phyloP scores from a whole-genome alignment of 2,888 invertebrate genomes.

The Psylliodes chrysocephalus region DNA sequence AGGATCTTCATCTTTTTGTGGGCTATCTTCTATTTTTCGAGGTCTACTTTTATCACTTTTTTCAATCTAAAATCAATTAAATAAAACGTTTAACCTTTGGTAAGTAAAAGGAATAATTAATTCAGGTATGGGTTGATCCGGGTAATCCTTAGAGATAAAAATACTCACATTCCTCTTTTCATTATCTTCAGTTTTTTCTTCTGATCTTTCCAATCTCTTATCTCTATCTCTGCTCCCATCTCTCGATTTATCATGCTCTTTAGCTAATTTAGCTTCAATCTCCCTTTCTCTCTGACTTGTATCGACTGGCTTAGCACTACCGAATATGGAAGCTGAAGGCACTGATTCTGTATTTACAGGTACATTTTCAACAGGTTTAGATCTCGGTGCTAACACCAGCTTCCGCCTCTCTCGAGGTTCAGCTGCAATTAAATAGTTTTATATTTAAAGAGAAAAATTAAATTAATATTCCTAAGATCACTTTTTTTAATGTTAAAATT shows the following conservation, averaged over 20 bases:
- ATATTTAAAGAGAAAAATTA: background rate
- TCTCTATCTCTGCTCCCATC: conserved; percentile 54
- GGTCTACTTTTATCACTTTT: conserved; percentile 45
- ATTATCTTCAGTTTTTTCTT: conserved; percentile 9
- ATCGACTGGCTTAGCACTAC: conserved; percentile 95
- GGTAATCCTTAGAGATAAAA: no score
- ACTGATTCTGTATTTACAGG: conserved; percentile 62
- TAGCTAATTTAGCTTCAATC: conserved; percentile 87
- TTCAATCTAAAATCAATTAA: conserved; percentile 43
- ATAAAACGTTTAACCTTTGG: no score
- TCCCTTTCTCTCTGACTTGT: conserved; percentile 90
- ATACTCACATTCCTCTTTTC: conserved; percentile 36
- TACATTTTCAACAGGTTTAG: conserved; percentile 73
- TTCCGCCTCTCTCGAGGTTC: conserved; percentile 79
- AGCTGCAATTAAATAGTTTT: conserved; percentile 43
- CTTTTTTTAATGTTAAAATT: no score
- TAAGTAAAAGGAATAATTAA: no score
- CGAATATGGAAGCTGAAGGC: conserved; percentile 84
- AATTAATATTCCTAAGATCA: no score
- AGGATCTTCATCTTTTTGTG: conserved; percentile 29
- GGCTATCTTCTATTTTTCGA: conserved; percentile 41
- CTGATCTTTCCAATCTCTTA: conserved; percentile 7
- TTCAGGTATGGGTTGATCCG: no score
- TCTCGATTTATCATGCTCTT: conserved; percentile 62
- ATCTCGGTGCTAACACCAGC: conserved; percentile 82